These are phyloP conservation scores for Euwallacea similis DNA, from an alignment of 1,140 invertebrate genomes.

Conservation along the genomic window DNA sequence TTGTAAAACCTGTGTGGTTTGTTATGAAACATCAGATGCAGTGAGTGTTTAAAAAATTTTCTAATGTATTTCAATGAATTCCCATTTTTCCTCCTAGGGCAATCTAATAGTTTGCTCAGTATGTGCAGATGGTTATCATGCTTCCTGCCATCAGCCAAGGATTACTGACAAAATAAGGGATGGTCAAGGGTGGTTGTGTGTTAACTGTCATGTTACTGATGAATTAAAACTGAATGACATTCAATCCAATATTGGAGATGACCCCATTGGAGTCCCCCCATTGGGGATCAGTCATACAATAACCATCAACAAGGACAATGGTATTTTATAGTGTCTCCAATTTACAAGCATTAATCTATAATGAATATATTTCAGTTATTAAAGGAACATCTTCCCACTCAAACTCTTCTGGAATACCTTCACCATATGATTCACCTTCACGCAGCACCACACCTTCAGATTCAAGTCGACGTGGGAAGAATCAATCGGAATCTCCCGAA, in stretches of 20 bases:
- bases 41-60: conserved; percentile 58
- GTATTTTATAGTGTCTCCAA: not conserved
- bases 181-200: conserved; percentile 62
- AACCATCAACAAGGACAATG: conserved; percentile 22
- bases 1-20: conserved; percentile 70
- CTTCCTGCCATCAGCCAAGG: conserved; percentile 69
- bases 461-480: conserved; percentile 48
- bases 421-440: conserved; percentile 37
- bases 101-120: conserved; percentile 74
- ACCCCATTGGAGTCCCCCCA: too few species aligned
- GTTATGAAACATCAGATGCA: conserved; percentile 70
- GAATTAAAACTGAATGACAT: conserved; percentile 50
- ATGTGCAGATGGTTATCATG: conserved; percentile 83
- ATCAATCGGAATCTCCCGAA: conserved; percentile 32
- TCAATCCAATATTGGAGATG: conserved; percentile 45
- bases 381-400: conserved; percentile 37
- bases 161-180: conserved; percentile 60
- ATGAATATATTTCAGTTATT: conserved; percentile 19
- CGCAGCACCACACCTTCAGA: conserved; percentile 46
- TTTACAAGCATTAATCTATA: not conserved
- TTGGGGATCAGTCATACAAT: conserved; percentile 33
- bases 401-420: conserved; percentile 38
- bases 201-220: conserved; percentile 57
- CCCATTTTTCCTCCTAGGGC: conserved; percentile 56
- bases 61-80: not conserved